Conservation (phyloP, 1,140 invertebrate genomes). For the Diorhabda elongata region DNA sequence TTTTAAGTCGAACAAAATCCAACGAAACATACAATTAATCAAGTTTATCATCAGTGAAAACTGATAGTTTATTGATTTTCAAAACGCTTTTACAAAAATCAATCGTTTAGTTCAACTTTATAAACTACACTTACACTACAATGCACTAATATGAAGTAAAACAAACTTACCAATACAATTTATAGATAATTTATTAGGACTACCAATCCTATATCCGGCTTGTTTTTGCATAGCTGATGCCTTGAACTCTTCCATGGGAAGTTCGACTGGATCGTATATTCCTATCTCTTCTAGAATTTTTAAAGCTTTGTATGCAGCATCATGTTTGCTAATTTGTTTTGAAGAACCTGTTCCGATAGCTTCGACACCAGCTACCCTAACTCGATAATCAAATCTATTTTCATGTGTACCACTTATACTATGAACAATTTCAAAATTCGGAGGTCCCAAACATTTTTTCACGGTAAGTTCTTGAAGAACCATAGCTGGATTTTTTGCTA, state of each 20-base stretch:
- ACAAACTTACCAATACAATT: constrained; percentile 33
- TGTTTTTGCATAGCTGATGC: constrained; percentile 15
- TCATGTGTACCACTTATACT: constrained; percentile 65
- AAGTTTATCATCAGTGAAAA: too few species aligned
- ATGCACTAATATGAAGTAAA: constrained; percentile 6
- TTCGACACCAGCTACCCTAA: constrained; percentile 45
- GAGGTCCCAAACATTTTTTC: constrained; percentile 52
- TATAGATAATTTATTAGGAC: constrained; percentile 62
- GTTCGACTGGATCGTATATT: constrained; percentile 29
- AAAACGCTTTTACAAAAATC: too few species aligned
- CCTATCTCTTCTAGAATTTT: constrained; percentile 29
- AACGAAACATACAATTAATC: too few species aligned
- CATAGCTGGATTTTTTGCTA: constrained; percentile 64
- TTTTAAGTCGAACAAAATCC: too few species aligned
- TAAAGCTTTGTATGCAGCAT: constrained; percentile 37
- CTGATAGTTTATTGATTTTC: too few species aligned
- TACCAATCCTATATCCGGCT: constrained; percentile 49
- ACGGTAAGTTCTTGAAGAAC: constrained; percentile 69
- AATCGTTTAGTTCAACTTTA: too few species aligned
- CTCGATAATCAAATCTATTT: constrained; percentile 65
- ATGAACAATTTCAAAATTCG: constrained; percentile 57
- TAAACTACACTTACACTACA: neutral
- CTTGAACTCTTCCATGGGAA: constrained; percentile 27
- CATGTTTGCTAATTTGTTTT: constrained; percentile 41
- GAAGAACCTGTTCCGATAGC: constrained; percentile 49